phyloP scores from a whole-genome alignment of 2,888 invertebrate genomes.

The Xestia sexstrigata region DNA sequence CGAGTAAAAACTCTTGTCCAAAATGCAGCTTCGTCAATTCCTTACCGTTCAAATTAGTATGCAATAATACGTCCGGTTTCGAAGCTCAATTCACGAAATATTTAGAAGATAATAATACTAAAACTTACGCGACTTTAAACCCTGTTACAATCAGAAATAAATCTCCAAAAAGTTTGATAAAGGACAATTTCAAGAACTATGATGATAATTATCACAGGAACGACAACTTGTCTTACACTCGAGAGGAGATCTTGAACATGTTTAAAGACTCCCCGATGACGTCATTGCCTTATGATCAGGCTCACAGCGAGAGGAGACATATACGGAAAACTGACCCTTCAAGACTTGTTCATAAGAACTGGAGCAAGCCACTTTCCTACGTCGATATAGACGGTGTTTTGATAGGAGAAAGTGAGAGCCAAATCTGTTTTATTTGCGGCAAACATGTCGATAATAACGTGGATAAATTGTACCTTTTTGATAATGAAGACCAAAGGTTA shows the following conservation, averaged over 20 bases:
- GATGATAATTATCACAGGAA: conserved; percentile 66
- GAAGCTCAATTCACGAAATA: conserved; percentile 86
- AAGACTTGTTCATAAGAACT: conserved; percentile 78
- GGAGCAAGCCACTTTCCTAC: conserved; percentile 73
- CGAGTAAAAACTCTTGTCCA: conserved; percentile 76
- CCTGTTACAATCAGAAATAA: conserved; percentile 77
- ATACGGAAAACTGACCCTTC: conserved; percentile 86
- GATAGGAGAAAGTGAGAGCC: conserved; percentile 77
- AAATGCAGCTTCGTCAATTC: conserved; percentile 81
- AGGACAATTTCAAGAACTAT: conserved; percentile 73
- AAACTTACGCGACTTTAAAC: conserved; percentile 79
- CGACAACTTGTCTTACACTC: conserved; percentile 78
- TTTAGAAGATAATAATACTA: conserved; percentile 76
- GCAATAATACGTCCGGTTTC: conserved; percentile 82
- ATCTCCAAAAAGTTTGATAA: conserved; percentile 80
- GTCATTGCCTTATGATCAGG: conserved; percentile 79
- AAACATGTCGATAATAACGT: conserved; percentile 77
- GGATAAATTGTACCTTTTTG: conserved; percentile 85
- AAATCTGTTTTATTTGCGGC: conserved; percentile 84
- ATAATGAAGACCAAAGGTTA: conserved; percentile 86
- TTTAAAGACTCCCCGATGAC: conserved; percentile 87
- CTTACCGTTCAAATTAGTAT: conserved; percentile 84
- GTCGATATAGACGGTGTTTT: conserved; percentile 79
- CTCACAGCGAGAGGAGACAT: conserved; percentile 80
- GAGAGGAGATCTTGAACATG: conserved; percentile 86